Percentiles rank a stretch among this genome's conserved stretches.
Evolutionary conservation across 1,140 invertebrate species (phyloP).

Genomic region (Lineus longissimus): DNA sequence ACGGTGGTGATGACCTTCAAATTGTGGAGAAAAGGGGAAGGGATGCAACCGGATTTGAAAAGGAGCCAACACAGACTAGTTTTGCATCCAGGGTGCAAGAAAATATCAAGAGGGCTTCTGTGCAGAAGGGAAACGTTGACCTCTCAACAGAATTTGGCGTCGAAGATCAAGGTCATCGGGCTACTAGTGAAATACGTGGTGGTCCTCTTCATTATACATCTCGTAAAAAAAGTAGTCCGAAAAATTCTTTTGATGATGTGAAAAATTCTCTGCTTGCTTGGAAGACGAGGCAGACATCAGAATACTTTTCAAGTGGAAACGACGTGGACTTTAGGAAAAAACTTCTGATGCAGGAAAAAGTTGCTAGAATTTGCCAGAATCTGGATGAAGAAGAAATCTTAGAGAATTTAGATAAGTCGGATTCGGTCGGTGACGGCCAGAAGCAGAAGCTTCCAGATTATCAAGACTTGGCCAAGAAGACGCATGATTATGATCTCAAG

Average conservation of each 20-base stretch:
- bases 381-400: conserved; percentile 22
- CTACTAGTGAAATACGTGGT: too few species aligned
- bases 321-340: not conserved
- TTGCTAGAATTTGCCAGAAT: conserved; percentile 19
- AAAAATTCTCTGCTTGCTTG: not conserved
- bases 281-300: not conserved
- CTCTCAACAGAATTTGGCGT: too few species aligned
- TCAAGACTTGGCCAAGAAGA: conserved; percentile 21
- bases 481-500: conserved; percentile 23
- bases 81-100: too few species aligned
- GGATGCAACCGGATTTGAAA: too few species aligned
- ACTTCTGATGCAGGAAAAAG: conserved; percentile 16
- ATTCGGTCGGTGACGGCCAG: not conserved
- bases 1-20: too few species aligned
- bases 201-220: too few species aligned
- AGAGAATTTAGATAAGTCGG: conserved; percentile 18
- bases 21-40: too few species aligned
- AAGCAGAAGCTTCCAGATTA: conserved; percentile 19
- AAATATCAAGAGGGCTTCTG: too few species aligned
- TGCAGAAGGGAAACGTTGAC: too few species aligned
- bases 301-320: not conserved
- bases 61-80: too few species aligned
- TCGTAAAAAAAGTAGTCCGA: not conserved
- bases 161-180: too few species aligned
- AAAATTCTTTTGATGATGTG: not conserved